Conservation (phyloP, 1,140 invertebrate genomes). For the Propsilocerus akamusi region DNA sequence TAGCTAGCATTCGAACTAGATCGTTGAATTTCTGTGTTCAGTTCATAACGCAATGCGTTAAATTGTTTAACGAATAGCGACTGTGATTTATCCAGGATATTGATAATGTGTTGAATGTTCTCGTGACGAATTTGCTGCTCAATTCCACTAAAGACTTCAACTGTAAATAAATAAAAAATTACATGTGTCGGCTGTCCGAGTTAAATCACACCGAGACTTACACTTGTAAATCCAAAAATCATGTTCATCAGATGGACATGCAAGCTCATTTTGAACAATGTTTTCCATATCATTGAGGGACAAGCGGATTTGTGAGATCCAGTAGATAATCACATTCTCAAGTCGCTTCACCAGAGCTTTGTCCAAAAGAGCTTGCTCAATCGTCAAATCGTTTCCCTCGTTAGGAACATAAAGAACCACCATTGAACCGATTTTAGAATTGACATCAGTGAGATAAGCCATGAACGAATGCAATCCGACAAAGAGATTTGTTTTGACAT, state of each 20-base stretch:
- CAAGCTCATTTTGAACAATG: constrained; percentile 42
- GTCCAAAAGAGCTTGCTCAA: constrained; percentile 39
- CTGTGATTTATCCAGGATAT: constrained; percentile 50
- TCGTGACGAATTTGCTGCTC: constrained; percentile 50
- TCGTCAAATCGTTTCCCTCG: constrained; percentile 37
- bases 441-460: constrained; percentile 55
- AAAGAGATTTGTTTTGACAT: constrained; percentile 62
- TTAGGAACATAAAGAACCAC: constrained; percentile 67
- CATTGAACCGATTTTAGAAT: constrained; percentile 63
- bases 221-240: constrained; percentile 74
- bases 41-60: constrained; percentile 33
- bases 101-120: constrained; percentile 46
- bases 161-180: constrained; percentile 27
- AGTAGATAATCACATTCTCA: constrained; percentile 64
- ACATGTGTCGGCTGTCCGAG: neutral
- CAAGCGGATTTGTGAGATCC: constrained; percentile 69
- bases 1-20: constrained; percentile 67
- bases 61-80: constrained; percentile 67
- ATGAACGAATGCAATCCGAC: constrained; percentile 56
- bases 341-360: constrained; percentile 60
- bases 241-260: constrained; percentile 69
- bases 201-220: constrained; percentile 26
- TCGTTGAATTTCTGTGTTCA: constrained; percentile 39
- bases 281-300: constrained; percentile 53
- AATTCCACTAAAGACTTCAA: constrained; percentile 58